These are phyloP conservation scores for Terrapene triunguis DNA, from an alignment of 2,113 vertebrate species.

Conservation along the genomic window DNA sequence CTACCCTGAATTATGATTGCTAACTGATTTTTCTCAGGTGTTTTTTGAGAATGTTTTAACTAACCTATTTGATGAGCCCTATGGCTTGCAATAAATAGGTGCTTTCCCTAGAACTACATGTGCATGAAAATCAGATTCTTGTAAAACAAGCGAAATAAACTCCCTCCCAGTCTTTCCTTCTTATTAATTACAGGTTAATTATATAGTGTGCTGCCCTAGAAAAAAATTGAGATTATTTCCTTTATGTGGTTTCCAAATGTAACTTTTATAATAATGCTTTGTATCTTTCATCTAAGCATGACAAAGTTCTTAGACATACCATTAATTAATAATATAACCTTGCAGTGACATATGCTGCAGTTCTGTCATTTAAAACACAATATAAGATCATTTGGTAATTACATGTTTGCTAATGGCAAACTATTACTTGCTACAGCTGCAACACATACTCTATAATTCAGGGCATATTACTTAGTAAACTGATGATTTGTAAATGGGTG, in stretches of 20 bases:
- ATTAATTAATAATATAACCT: background rate
- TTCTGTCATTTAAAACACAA: background rate
- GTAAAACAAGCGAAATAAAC: background rate
- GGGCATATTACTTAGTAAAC: background rate
- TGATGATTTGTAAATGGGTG: background rate
- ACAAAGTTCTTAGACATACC: background rate
- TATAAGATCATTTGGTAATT: background rate
- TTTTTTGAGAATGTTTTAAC: background rate
- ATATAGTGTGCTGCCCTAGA: constrained; percentile 37
- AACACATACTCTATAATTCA: background rate
- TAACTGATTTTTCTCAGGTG: background rate
- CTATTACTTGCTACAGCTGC: background rate
- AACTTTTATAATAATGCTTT: background rate
- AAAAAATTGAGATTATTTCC: constrained; percentile 49
- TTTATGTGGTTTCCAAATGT: constrained; percentile 26
- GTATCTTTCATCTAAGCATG: background rate
- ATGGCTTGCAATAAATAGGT: background rate
- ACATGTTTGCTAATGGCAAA: background rate
- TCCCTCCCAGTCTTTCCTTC: constrained; percentile 9
- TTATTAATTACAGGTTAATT: constrained; percentile 46
- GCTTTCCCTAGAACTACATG: constrained; percentile 8
- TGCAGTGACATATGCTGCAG: background rate
- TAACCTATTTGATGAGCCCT: background rate
- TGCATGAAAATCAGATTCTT: constrained; percentile 9
- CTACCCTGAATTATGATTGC: background rate